These are phyloP conservation scores for Lepeophtheirus nordmannii DNA, from an alignment of 2,888 invertebrate species.

Conservation along the genomic window DNA sequence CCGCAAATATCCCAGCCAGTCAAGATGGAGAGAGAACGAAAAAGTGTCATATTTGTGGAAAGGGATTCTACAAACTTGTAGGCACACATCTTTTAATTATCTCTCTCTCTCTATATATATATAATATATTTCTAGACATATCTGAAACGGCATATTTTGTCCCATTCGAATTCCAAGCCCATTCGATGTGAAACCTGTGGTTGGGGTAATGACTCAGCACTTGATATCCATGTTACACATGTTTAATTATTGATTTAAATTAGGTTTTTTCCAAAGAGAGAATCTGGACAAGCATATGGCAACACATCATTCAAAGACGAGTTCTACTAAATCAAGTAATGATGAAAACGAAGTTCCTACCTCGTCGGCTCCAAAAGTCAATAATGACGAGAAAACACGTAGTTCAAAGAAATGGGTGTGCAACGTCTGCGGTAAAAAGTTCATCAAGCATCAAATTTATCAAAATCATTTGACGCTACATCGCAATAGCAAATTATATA, in stretches of 20 bases:
- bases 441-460: constrained; percentile 1
- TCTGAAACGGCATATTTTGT: constrained; percentile 18
- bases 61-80: neutral
- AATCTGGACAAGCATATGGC: constrained; percentile 16
- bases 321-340: neutral
- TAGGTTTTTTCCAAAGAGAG: constrained; percentile 13
- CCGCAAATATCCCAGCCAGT: neutral
- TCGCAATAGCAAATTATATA: neutral
- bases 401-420: neutral
- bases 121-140: neutral
- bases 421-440: neutral
- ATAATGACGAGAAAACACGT: neutral
- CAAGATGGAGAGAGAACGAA: neutral
- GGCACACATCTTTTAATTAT: neutral
- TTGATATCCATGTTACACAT: too few species aligned
- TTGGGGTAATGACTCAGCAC: constrained; percentile 2
- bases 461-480: neutral
- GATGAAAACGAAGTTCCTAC: neutral
- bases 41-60: constrained; percentile 5
- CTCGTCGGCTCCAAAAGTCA: neutral
- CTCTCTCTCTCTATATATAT: too few species aligned
- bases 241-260: neutral
- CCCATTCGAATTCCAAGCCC: constrained; percentile 19
- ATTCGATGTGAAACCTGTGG: constrained; percentile 9
- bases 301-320: neutral